phyloP scores from a whole-genome alignment of 2,888 invertebrate genomes.

The Hetaerina titia region DNA sequence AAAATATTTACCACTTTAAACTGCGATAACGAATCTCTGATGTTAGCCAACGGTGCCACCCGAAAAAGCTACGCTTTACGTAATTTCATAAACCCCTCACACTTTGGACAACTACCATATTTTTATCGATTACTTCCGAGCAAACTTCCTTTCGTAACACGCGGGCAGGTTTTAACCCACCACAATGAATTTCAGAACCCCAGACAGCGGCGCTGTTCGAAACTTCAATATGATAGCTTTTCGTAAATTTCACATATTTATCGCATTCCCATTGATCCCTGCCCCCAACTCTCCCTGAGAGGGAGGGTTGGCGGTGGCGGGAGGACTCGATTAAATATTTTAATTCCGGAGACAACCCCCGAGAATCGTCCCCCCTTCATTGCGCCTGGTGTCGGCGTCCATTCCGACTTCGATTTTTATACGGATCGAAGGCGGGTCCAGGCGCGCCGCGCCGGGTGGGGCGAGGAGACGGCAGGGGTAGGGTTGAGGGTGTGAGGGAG shows the following conservation, averaged over 20 bases:
- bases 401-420: neutral
- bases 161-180: neutral
- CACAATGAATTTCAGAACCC: neutral
- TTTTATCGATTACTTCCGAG: too few species aligned
- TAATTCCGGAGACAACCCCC: too few species aligned
- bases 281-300: neutral
- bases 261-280: neutral
- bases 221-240: neutral
- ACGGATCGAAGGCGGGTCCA: neutral
- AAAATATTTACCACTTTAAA: too few species aligned
- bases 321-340: too few species aligned
- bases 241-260: neutral
- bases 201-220: neutral
- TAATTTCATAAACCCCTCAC: too few species aligned
- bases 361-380: too few species aligned
- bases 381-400: neutral
- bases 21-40: too few species aligned
- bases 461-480: neutral
- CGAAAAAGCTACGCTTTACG: too few species aligned
- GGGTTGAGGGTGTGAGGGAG: neutral
- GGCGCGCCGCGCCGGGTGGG: neutral
- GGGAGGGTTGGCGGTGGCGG: neutral
- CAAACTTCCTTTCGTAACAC: too few species aligned
- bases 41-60: too few species aligned
- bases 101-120: too few species aligned